phyloP scores from a whole-genome alignment of 2,797 vertebrate species.

The Pangasius mekongensis region DNA sequence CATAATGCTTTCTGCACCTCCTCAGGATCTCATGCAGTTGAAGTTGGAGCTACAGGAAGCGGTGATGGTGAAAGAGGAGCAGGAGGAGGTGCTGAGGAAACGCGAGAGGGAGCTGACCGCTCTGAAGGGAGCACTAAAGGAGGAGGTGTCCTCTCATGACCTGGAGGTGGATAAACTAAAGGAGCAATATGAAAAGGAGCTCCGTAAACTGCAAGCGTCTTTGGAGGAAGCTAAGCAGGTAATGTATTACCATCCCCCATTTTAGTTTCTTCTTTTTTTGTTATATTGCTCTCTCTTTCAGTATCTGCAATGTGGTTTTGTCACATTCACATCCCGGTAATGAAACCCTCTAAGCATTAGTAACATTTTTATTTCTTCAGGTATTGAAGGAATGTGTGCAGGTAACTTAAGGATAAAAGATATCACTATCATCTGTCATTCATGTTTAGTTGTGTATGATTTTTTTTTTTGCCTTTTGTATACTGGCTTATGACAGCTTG shows the following conservation, averaged over 20 bases:
- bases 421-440: background rate
- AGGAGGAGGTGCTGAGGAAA: constrained; percentile 88
- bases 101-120: constrained; percentile 93
- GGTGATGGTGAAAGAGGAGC: constrained; percentile 86
- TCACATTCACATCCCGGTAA: background rate
- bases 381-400: background rate
- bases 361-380: background rate
- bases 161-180: constrained; percentile 91
- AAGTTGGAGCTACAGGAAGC: constrained; percentile 87
- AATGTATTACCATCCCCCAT: constrained; percentile 26
- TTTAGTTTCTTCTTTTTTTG: background rate
- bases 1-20: background rate
- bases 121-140: constrained; percentile 93
- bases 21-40: constrained; percentile 87
- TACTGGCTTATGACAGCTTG: background rate
- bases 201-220: constrained; percentile 76
- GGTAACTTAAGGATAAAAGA: background rate
- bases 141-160: constrained; percentile 93
- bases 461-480: constrained; percentile 3
- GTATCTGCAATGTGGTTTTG: constrained; percentile 3
- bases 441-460: background rate
- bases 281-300: background rate
- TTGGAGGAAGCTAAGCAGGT: constrained; percentile 87
- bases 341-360: background rate
- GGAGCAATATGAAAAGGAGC: constrained; percentile 88